phyloP scores from a whole-genome alignment of 2,113 vertebrate genomes.

The Osmerus eperlanus region DNA sequence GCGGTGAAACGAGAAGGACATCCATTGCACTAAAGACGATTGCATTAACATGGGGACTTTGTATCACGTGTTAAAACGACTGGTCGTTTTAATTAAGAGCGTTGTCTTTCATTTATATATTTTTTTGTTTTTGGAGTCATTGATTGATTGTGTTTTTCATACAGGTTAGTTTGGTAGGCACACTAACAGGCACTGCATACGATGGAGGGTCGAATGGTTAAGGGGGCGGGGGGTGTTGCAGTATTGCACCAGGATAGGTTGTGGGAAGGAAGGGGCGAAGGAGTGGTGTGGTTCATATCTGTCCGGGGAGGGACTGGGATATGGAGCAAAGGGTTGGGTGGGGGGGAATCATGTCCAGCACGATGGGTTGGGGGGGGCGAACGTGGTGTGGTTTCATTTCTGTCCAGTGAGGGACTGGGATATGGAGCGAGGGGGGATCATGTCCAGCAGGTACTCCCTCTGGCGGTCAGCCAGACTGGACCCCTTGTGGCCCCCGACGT shows the following conservation, averaged over 20 bases:
- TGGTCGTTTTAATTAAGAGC: constrained; percentile 29
- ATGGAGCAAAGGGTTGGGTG: constrained; percentile 2
- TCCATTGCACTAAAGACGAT: constrained; percentile 10
- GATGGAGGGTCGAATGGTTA: constrained; percentile 47
- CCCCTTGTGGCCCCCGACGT: constrained; percentile 79
- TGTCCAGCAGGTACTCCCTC: constrained; percentile 85
- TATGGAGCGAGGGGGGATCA: constrained; percentile 86
- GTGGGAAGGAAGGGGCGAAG: constrained; percentile 44
- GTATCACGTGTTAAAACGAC: constrained; percentile 9
- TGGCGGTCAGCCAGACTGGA: constrained; percentile 83
- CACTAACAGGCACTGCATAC: constrained; percentile 78
- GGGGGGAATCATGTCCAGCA: not conserved
- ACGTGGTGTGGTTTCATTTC: constrained; percentile 69
- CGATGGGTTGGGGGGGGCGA: constrained; percentile 26
- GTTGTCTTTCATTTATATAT: constrained; percentile 11
- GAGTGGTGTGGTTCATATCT: constrained; percentile 13
- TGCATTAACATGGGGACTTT: not conserved
- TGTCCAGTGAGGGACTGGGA: constrained; percentile 83
- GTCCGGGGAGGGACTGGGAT: not conserved
- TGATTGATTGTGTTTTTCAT: constrained; percentile 58
- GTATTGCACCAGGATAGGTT: constrained; percentile 20
- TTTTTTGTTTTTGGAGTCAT: not conserved
- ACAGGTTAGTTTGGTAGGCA: constrained; percentile 72
- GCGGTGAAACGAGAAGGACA: constrained; percentile 5
- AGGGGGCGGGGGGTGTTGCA: constrained; percentile 27